Conservation (phyloP, 1,140 invertebrate species). For the Lucilia cuprina region DNA sequence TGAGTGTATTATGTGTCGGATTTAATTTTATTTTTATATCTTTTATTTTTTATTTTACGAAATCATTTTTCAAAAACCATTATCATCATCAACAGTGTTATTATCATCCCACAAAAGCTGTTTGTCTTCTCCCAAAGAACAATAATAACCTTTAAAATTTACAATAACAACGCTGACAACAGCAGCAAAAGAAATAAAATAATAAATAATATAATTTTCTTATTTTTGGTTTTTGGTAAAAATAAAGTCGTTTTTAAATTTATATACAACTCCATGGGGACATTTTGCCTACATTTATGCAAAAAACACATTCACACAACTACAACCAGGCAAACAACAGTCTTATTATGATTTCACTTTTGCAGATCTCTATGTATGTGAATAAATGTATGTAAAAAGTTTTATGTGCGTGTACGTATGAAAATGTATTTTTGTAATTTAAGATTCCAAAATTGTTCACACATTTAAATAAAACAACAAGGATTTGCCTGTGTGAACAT, state of each 20-base stretch:
- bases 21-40: background rate
- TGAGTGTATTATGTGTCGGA: background rate
- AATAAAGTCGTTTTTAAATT: constrained; percentile 28
- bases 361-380: background rate
- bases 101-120: constrained; percentile 30
- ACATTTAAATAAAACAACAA: background rate
- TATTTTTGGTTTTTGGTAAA: background rate
- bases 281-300: constrained; percentile 14
- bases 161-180: background rate
- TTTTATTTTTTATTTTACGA: background rate
- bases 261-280: constrained; percentile 30
- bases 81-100: constrained; percentile 23
- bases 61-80: constrained; percentile 31
- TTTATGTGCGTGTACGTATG: background rate
- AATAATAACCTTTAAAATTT: background rate
- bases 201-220: background rate
- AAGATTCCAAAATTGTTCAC: background rate
- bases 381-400: background rate
- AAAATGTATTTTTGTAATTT: background rate
- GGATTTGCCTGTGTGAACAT: background rate
- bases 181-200: background rate
- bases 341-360: background rate
- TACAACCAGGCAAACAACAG: background rate
- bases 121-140: background rate
- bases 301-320: background rate